These are phyloP conservation scores for Bombus impatiens DNA, from an alignment of 1,140 invertebrate species.

Conservation along the genomic window DNA sequence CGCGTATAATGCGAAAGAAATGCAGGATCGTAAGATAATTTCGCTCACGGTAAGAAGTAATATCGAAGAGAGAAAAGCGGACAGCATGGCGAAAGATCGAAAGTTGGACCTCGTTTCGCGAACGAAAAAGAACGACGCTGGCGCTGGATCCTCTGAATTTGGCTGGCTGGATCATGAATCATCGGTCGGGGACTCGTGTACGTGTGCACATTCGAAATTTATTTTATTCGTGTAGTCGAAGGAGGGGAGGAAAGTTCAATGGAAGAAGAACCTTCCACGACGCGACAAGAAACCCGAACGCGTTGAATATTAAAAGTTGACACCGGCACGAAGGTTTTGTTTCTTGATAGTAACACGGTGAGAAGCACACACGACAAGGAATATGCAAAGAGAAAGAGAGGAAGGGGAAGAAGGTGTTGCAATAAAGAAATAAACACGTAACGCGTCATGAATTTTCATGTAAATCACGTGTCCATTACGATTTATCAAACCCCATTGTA, in stretches of 20 bases:
- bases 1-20: neutral
- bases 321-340: neutral
- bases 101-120: neutral
- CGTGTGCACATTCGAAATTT: neutral
- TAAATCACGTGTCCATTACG: conserved; percentile 34
- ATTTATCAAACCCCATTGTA: conserved; percentile 31
- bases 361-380: too few relatives aligned
- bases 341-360: neutral
- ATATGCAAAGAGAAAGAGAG: too few relatives aligned
- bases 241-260: neutral
- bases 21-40: conserved; percentile 4
- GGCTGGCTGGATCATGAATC: neutral
- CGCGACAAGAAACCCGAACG: neutral
- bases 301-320: conserved; percentile 3
- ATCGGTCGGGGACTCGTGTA: neutral
- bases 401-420: neutral
- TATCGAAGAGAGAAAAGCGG: neutral
- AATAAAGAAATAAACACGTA: conserved; percentile 10
- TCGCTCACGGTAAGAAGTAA: neutral
- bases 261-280: neutral
- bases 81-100: conserved; percentile 5
- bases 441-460: conserved; percentile 41
- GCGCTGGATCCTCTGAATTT: conserved; percentile 9
- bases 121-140: neutral
- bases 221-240: neutral